Evolutionary conservation across 2,113 vertebrate species (phyloP), one percentile per base, ranked within the genome.

Genomic region (Promerops cafer): DNA sequence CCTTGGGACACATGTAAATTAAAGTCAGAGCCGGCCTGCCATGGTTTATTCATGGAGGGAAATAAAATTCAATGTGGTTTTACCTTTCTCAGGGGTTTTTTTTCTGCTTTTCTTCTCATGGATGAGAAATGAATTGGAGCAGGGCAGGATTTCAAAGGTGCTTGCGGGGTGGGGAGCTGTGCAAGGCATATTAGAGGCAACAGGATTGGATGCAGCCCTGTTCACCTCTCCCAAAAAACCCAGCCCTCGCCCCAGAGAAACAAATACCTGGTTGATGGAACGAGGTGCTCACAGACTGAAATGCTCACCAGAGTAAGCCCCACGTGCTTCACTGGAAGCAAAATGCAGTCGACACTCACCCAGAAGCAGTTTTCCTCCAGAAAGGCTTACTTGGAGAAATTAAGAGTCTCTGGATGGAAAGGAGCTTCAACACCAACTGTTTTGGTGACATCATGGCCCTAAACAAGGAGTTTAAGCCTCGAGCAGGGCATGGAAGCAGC

Each of bases 1-100:
- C 82, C 92, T 53, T 94, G 72, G 96, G 90, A 95, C 88, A 89
- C 79, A 53, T 44, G 82, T 35, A 93, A 95, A 94, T 95, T 81
- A 81, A 94, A 96, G 53, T 45, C 88, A 90, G 78, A 90, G 87
- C 79, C 6, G 2, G 80, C 72, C 87, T 5, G 3, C 74, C 28
- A 84, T 64, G 87, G 52, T 88, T 95, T 96, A 91, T 92, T 96
- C 54, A 63, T 90, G 69, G 53, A 88, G 66, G 30, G 47, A 77
- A 65, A 75, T 21, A 70, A 63, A 83, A 94, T 77, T 66, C 77
- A 53, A 4, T 17, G 44, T 9, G 70, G 0, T 52, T 86, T 65
- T 70, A 64, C 18, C 45, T 35, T 87, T 74, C 45, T 70, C 23
- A 3, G 27, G 21, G 2, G 11, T 37, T 17, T 30, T 5, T n/a